Conservation (phyloP, 1,140 invertebrate genomes). For the Temnothorax curvispinosus region DNA sequence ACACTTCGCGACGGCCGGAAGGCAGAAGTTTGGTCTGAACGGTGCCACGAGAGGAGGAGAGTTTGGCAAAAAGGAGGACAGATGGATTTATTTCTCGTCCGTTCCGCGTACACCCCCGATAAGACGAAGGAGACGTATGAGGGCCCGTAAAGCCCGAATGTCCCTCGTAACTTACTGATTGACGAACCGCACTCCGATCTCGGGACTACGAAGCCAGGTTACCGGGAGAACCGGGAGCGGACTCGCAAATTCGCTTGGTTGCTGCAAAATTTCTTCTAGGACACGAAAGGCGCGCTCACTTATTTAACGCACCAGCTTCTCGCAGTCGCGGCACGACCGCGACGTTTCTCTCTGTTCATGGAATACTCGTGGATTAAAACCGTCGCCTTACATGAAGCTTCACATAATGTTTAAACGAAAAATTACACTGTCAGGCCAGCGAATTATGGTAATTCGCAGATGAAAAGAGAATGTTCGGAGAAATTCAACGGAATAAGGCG, state of each 20-base stretch:
- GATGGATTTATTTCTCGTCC: slow-evolving; percentile 68
- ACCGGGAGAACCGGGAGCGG: slow-evolving; percentile 4
- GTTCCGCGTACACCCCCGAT: slow-evolving; percentile 60
- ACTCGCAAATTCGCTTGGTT: slow-evolving; percentile 35
- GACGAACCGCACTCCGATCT: slow-evolving; percentile 57
- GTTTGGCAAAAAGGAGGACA: neutral
- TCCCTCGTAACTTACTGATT: slow-evolving; percentile 68
- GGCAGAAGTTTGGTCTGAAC: slow-evolving; percentile 71
- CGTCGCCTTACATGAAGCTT: slow-evolving; percentile 8
- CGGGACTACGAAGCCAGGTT: slow-evolving; percentile 1
- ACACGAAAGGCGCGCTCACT: slow-evolving; percentile 28
- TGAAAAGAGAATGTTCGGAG: slow-evolving; percentile 9
- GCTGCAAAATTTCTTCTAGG: slow-evolving; percentile 20
- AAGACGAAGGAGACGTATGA: slow-evolving; percentile 47
- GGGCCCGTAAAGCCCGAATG: slow-evolving; percentile 55
- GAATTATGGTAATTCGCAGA: slow-evolving; percentile 48
- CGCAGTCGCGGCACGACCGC: slow-evolving; percentile 48
- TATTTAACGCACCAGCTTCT: slow-evolving; percentile 14
- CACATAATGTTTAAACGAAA: slow-evolving; percentile 32
- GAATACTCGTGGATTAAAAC: slow-evolving; percentile 29
- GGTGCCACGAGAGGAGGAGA: neutral
- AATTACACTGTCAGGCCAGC: slow-evolving; percentile 8
- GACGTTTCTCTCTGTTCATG: neutral
- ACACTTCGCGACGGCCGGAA: slow-evolving; percentile 72
- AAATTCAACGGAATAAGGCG: slow-evolving; percentile 7